Evolutionary conservation across 2,113 vertebrate species (phyloP).

Genomic region (Pterocles orientalis): DNA sequence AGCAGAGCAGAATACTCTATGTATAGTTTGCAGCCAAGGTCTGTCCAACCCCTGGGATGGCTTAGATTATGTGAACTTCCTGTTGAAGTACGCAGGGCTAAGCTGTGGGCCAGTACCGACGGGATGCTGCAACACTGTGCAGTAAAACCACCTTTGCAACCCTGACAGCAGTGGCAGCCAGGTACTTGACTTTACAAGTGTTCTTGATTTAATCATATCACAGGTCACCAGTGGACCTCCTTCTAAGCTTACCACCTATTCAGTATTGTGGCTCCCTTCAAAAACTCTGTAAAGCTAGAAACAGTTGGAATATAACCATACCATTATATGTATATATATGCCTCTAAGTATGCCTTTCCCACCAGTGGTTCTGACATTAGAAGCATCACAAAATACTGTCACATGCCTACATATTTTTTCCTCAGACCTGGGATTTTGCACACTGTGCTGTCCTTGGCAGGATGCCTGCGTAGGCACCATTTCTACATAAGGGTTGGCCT

Average conservation of each 20-base stretch:
- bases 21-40: background rate
- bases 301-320: background rate
- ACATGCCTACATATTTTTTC: fast-evolving
- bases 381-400: background rate
- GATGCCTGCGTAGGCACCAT: background rate
- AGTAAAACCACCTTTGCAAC: background rate
- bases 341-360: background rate
- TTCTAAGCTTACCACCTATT: background rate
- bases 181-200: background rate
- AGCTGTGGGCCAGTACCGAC: background rate
- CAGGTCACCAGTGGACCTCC: background rate
- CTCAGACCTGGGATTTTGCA: background rate
- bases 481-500: background rate
- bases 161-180: background rate
- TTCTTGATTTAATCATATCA: background rate
- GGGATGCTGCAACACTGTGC: background rate
- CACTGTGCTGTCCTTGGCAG: background rate
- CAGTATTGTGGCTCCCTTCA: background rate
- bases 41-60: background rate
- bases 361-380: background rate
- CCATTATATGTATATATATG: background rate
- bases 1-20: background rate
- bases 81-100: background rate
- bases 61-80: background rate
- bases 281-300: background rate